Base-by-base conservation (phyloP, 2,888 invertebrate species). In the Thecophora atra region DNA sequence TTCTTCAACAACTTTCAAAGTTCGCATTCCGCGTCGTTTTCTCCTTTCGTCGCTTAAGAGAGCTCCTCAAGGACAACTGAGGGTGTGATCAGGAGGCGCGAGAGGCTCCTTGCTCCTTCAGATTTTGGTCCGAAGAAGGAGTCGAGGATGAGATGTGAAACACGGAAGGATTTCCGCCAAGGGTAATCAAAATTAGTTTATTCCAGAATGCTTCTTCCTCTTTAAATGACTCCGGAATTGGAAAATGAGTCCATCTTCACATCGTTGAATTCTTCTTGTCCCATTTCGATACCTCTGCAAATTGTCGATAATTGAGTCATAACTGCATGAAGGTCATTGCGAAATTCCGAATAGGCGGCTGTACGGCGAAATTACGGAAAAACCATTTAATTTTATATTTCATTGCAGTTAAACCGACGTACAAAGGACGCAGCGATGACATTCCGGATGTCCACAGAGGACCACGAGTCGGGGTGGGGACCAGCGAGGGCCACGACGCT, bases 281-380 rank as follows among this genome's bases (percentile, higher is more conserved):
- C 11, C 47, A 47, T 47, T 47, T 47, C 13, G 47, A 47, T 47
- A 17, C 17, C 2, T 15, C 28, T 15, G 58, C 58, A 58, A 58
- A 64, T 64, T 47, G 44, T 64, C 64, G 26, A 64, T 64, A 47
- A 64, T 47, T 64, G 64, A 44, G 47, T 15, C 47, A 44, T 64
- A 26, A 64, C 47, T 17, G 26, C 64, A 47, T 44, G 15, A 47
- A 26, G 26, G 64, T 15, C 26, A 64, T 19, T 15, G 26, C 15
- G 21, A 17, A 26, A 44, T 15, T 8, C 1, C 19, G 21, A 15
- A 7, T 42, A 19, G 17, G 21, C n/a, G n/a, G n/a, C 28, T 58
- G 28, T 58, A 2, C 15, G 19, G 5, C n/a, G 21, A 21, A 26
- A 15, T 54, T 21, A 1, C 3, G 28, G 17, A 28, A 2, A 63